Percentiles rank a stretch among this genome's conserved stretches.
phyloP scores from a whole-genome alignment of 2,113 vertebrate genomes.

The Motacilla alba region DNA sequence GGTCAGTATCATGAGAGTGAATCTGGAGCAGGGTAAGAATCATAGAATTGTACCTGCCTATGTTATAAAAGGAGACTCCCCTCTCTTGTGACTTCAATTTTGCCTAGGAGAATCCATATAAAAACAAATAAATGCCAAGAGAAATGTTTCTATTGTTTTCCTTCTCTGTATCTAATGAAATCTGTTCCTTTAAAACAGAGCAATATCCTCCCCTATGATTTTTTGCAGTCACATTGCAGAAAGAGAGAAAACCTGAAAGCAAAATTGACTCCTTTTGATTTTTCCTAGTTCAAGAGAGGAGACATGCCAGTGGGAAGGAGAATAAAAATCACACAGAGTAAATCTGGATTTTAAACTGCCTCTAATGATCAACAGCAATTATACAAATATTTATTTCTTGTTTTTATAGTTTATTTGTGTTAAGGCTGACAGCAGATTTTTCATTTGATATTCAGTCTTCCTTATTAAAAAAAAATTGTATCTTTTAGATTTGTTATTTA shows the following conservation, averaged over 20 bases:
- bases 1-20: neutral
- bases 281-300: conserved; percentile 31
- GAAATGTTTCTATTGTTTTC: conserved; percentile 59
- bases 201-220: conserved; percentile 63
- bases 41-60: neutral
- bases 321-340: conserved; percentile 24
- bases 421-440: neutral
- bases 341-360: conserved; percentile 28
- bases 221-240: conserved; percentile 29
- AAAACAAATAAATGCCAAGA: conserved; percentile 57
- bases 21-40: neutral
- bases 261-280: conserved; percentile 57
- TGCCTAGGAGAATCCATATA: conserved; percentile 20
- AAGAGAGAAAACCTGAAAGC: conserved; percentile 54
- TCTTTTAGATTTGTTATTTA: neutral
- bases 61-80: neutral
- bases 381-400: conserved; percentile 38
- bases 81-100: neutral
- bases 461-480: neutral
- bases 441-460: neutral
- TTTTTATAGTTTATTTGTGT: neutral
- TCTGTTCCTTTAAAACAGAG: conserved; percentile 47
- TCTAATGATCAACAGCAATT: conserved; percentile 16
- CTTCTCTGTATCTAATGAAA: conserved; percentile 50
- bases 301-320: conserved; percentile 30